A percentile compares a stretch with the other conserved stretches of the same genome.
phyloP scores from a whole-genome alignment of 30 jellyfish, hydroid and myxozoan genomes.

The Catostylus mosaicus region DNA sequence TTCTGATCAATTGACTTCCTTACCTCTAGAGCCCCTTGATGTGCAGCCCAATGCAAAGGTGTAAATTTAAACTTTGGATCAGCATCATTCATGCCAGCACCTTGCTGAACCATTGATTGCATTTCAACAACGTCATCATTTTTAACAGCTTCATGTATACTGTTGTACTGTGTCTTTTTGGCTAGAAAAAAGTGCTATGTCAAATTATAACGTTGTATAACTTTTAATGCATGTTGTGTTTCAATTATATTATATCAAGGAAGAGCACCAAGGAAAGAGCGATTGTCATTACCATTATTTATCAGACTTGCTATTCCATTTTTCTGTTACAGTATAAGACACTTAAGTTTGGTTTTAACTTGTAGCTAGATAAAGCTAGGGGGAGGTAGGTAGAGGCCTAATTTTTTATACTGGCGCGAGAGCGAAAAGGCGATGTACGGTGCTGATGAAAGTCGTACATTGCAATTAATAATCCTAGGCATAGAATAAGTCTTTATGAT shows the following conservation, averaged over 20 bases:
- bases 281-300: background rate
- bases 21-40: constrained; percentile 90
- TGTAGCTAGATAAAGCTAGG: background rate
- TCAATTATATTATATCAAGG: too few relatives aligned
- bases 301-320: background rate
- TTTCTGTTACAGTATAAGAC: background rate
- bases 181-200: background rate
- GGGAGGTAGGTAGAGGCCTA: background rate
- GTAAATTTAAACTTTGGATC: constrained; percentile 74
- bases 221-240: background rate
- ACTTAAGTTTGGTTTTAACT: background rate
- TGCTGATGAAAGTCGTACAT: background rate
- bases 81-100: constrained; percentile 77
- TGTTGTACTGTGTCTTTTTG: constrained; percentile 60
- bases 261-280: background rate
- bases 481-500: too few relatives aligned
- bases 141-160: constrained; percentile 81
- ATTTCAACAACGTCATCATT: constrained; percentile 68
- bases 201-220: background rate
- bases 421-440: background rate
- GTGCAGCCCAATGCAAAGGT: constrained; percentile 94
- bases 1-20: too few relatives aligned
- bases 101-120: constrained; percentile 85
- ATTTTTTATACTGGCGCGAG: background rate
- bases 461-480: background rate